These are phyloP conservation scores for Cyclargus thomasi DNA, from an alignment of 1,140 invertebrate genomes.

Conservation along the genomic window DNA sequence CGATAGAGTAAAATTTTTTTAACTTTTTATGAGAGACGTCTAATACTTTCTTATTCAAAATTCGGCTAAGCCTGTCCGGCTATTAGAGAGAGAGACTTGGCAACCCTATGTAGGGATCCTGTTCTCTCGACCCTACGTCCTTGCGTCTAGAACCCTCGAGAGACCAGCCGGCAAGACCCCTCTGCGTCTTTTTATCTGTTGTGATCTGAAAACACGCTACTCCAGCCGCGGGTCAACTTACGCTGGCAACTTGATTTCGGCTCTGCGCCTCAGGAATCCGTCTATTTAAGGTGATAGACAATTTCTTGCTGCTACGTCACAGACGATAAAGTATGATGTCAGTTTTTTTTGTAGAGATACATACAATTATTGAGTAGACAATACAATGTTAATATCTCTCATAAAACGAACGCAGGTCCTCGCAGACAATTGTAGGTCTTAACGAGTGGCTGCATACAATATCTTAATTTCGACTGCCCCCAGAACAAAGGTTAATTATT, in stretches of 20 bases:
- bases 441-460: not conserved
- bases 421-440: not conserved
- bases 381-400: too few species aligned
- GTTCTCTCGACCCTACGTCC: conserved; percentile 61
- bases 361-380: too few species aligned
- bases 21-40: too few species aligned
- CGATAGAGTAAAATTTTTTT: too few species aligned
- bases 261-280: not conserved
- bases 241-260: conserved; percentile 21
- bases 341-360: too few species aligned
- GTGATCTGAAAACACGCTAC: conserved; percentile 4
- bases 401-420: not conserved
- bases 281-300: conserved; percentile 3
- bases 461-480: conserved; percentile 1
- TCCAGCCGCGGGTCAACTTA: conserved; percentile 24
- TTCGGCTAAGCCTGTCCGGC: too few species aligned
- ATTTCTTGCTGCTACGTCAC: not conserved
- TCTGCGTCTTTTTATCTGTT: conserved; percentile 22
- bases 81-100: conserved; percentile 20
- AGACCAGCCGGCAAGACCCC: conserved; percentile 36
- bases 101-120: conserved; percentile 39
- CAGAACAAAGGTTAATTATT: conserved; percentile 7
- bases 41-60: too few species aligned
- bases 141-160: conserved; percentile 61
- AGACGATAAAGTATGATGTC: not conserved